Evolutionary conservation across 2,888 invertebrate species (phyloP).

Genomic region (Melinaea marsaeus): DNA sequence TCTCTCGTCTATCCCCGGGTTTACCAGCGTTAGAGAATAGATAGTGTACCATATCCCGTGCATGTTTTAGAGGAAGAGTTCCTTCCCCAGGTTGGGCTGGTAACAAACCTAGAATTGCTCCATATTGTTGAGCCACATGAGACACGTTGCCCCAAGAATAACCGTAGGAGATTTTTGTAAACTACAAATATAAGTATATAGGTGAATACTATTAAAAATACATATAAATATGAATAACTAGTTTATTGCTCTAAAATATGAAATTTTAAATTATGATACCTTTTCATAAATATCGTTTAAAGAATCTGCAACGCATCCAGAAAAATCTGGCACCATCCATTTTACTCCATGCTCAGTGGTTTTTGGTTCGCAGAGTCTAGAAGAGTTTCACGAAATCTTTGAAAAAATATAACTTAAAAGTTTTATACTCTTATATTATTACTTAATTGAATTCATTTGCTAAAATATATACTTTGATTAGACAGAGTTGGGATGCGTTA

Average conservation of each 20-base stretch:
- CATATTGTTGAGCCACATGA: slow-evolving; percentile 75
- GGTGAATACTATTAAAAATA: too few relatives aligned
- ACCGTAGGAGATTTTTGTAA: slow-evolving; percentile 74
- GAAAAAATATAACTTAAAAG: not conserved
- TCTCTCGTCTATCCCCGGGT: slow-evolving; percentile 64
- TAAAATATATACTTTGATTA: too few relatives aligned
- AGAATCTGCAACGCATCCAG: slow-evolving; percentile 82
- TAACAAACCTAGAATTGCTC: slow-evolving; percentile 71
- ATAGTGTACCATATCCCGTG: slow-evolving; percentile 78
- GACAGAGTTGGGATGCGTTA: too few relatives aligned
- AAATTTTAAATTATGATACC: slow-evolving; percentile 52
- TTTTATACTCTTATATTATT: not conserved
- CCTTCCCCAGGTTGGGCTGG: slow-evolving; percentile 81
- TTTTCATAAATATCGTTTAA: slow-evolving; percentile 80
- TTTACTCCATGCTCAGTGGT: slow-evolving; percentile 78
- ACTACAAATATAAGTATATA: slow-evolving; percentile 39
- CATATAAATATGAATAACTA: too few relatives aligned
- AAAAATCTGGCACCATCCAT: slow-evolving; percentile 88
- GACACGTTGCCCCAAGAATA: slow-evolving; percentile 79
- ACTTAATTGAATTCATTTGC: too few relatives aligned
- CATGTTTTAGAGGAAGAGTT: slow-evolving; percentile 77
- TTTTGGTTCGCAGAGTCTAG: slow-evolving; percentile 70
- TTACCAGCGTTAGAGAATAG: slow-evolving; percentile 57
- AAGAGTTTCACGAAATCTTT: slow-evolving; percentile 24
- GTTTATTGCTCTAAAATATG: too few relatives aligned